Percentiles rank a stretch among this genome's conserved stretches.
Evolutionary conservation across 2,113 vertebrate species (phyloP).

Genomic region (Chunga burmeisteri): DNA sequence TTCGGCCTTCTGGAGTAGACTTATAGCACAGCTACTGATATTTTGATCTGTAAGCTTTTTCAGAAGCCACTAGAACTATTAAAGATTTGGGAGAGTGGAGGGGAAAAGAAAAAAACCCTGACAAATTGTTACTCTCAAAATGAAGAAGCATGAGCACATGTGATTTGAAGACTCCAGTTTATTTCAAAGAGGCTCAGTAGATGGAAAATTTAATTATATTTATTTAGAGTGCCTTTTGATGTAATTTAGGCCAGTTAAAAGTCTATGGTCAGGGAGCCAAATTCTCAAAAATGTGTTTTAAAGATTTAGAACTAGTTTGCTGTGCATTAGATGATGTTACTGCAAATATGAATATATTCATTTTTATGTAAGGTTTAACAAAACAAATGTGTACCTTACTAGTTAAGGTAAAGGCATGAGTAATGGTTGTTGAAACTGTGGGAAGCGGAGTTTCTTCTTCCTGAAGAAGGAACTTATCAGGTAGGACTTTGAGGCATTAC

Average conservation of each 20-base stretch:
- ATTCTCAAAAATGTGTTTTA: neutral
- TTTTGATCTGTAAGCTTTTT: conserved; percentile 8
- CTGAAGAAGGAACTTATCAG: neutral
- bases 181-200: neutral
- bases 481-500: neutral
- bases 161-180: neutral
- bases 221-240: neutral
- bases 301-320: neutral
- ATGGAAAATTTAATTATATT: neutral
- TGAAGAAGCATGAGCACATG: neutral
- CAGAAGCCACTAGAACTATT: neutral
- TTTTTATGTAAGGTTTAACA: neutral
- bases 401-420: neutral
- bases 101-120: neutral
- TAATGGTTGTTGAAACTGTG: conserved; percentile 13
- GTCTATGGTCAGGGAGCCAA: neutral
- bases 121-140: neutral
- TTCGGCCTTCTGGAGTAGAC: conserved; percentile 32
- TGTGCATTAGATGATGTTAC: neutral
- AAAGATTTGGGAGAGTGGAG: neutral
- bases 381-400: neutral
- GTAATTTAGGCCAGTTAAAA: neutral
- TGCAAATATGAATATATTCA: neutral
- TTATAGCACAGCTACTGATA: neutral
- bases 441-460: neutral